Base-by-base conservation (phyloP, 2,113 vertebrate genomes). In the Dicaeum eximium region DNA sequence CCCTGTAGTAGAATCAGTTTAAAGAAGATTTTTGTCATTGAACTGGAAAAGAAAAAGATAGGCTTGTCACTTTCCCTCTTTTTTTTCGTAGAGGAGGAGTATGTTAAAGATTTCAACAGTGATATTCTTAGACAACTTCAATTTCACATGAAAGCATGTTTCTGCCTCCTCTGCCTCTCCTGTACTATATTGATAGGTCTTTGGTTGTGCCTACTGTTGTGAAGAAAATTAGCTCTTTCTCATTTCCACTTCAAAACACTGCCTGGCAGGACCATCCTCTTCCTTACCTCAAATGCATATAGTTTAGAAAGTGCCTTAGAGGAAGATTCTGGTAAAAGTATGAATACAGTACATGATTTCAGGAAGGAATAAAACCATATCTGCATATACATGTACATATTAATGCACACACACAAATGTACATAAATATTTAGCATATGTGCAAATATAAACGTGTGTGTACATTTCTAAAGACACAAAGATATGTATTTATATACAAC, bases 11-110 rank as follows among this genome's bases (percentile, higher is more conserved):
- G 91, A 83, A 50, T 45, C 53, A 57, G n/a, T 85, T 81, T 75
- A 67, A 94, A 96, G 81, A 95, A 95, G 77, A 90, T 92, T 94
- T 97, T 95, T 88, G 74, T 73, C 91, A 73, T 16, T 81, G 93
- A 96, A 95, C 80, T 75, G 95, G 88, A 86, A 95, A 94, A 95
- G 92, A 86, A 82, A 56, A 86, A 80, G 80, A 91, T 80, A 91
- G 89, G n/a, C 93, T 94, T 97, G 93, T 95, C 92, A 95, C 88
- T 95, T 92, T 75, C 33, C 93, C 58, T 80, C 23, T 57, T 75
- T 56, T 58, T 62, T 88, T 83, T 83, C 48, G 58, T 77, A 57
- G 31, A 80, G 86, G n/a, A 89, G 47, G 37, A 87, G n/a, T 70
- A 58, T 66, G 79, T 61, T 92, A 56, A 90, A 86, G 58, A 94